Evolutionary conservation across 92 coral and sea anemone genomes (phyloP), one percentile per base, ranked within the genome.

Genomic region (Scolanthus callimorphus): DNA sequence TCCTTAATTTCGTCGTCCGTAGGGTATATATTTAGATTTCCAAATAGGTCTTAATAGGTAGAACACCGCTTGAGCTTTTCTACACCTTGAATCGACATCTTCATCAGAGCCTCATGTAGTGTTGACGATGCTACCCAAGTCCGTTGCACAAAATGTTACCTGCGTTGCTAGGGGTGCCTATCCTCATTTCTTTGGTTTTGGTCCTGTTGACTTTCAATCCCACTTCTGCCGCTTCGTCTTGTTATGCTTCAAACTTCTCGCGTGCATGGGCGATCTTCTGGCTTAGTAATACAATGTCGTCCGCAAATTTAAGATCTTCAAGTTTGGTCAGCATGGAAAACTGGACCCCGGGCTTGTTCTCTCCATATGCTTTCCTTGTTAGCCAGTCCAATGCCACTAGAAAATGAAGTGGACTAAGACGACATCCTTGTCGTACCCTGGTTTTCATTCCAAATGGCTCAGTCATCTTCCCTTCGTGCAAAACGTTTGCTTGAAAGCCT

Each of bases 11-110:
- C 2, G 53, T 56, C n/a, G n/a, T 34, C 52, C 31, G 45, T 30
- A 59, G 65, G 17, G 65, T 25, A 39, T 59, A 19, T 8, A 59
- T 21, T 20, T 59, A 11, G 65, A 59, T 39, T 30, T 59, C 65
- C 31, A 59, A n/a, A 28, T n/a, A 8, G 51, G 51, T 59, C 51
- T 59, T 4, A 59, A 17, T 27, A 59, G 27, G 24, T 0, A 60
- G 65, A 60, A 23, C 3, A 49, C 65, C 41, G 34, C 19, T 24
- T 41, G 65, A 31, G 65, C 48, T 30, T 38, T 38, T 48, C 65
- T 59, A 29, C 65, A 37, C 25, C 65, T 38, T 27, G 65, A 25
- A 26, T 20, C 65, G 25, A 21, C 51, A 23, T 59, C 65, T 59
- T 59, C 51, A 25, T 39, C 49, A 15, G 51, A 31, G 65, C 31